phyloP scores from a whole-genome alignment of 2,888 invertebrate genomes.

The Magallana nippona region DNA sequence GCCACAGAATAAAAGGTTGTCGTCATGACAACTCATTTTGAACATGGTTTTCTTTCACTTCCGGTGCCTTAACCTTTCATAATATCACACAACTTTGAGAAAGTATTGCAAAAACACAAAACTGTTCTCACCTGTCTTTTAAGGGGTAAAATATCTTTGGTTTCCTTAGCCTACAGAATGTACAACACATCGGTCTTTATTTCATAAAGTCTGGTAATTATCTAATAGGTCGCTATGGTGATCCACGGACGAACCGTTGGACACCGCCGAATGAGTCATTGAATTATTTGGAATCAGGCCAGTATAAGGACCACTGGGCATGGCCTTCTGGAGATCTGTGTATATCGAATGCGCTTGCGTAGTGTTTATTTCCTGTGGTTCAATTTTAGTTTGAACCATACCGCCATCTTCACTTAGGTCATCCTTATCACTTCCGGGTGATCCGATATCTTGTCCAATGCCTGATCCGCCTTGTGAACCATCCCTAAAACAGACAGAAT shows the following conservation, averaged over 20 bases:
- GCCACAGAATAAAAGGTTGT: constrained; percentile 39
- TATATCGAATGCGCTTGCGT: constrained; percentile 62
- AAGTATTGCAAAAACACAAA: not conserved
- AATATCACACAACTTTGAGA: constrained; percentile 14
- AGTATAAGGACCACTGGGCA: constrained; percentile 57
- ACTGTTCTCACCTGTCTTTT: not conserved
- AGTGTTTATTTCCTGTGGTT: constrained; percentile 58
- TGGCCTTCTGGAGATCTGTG: constrained; percentile 71
- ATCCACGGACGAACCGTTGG: constrained; percentile 44
- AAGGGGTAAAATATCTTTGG: constrained; percentile 29
- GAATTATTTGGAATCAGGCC: constrained; percentile 48
- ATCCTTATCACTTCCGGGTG: constrained; percentile 63
- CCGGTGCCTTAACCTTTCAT: not conserved
- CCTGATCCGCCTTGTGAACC: constrained; percentile 44
- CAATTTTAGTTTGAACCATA: constrained; percentile 71
- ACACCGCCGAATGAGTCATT: constrained; percentile 41
- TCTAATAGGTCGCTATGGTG: constrained; percentile 46
- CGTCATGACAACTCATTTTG: not conserved
- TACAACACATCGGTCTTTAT: not conserved
- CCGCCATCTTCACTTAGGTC: constrained; percentile 71
- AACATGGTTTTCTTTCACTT: not conserved
- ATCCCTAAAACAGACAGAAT: constrained; percentile 45
- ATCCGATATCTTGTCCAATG: constrained; percentile 47
- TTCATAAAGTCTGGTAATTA: constrained; percentile 48
- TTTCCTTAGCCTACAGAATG: constrained; percentile 4